Base-by-base conservation (phyloP, 2,888 invertebrate species). In the Xanthorhoe spadicearia region DNA sequence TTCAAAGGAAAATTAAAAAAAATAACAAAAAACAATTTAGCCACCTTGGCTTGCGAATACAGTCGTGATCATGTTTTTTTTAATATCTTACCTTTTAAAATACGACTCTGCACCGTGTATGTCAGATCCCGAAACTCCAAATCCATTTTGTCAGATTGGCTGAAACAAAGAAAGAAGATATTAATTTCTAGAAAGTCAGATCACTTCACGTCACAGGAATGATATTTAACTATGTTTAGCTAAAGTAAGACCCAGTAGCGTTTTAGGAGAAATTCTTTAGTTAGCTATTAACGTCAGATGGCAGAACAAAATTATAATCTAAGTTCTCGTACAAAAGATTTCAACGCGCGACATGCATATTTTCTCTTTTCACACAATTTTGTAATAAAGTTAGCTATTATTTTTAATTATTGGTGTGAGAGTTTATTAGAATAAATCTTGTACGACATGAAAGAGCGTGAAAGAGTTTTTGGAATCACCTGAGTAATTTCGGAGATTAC, bases 121-220 rank as follows among this genome's bases (percentile, higher is more conserved):
- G 86, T 88, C 72, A 94, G 77, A 75, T 93, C 87, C 18, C 92
- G 90, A 85, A 94, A 94, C 83, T 93, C 93, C 86, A 94, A 83
- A 88, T 93, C 92, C 93, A 94, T 93, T 74, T 79, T 87, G 38
- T 57, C n/a, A 53, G 75, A 70, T 70, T 69, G 77, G 77, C 90
- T 90, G 89, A 71, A 92, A 91, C 86, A 88, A 88, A 79, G 71
- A 57, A 70, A 63, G 0, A 35, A 5, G 49, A 23, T n/a, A 48
- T 50, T 49, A 32, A 23, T 52, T 32, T 15, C 18, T 35, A 48
- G 48, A 17, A 17, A 13, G 13, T 43, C 13, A 3, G 0, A 38
- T 10, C 9, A 38, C 10, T 10, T 9, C 2, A 1, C 0, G 9
- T 5, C 5, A 4, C 28, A 28, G 28, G 3, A 28, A 28, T 38